A percentile compares a stretch with the other conserved stretches of the same genome.
Conservation (phyloP, 2,888 invertebrate species). For the Kuschelorhynchus macadamiae region DNA sequence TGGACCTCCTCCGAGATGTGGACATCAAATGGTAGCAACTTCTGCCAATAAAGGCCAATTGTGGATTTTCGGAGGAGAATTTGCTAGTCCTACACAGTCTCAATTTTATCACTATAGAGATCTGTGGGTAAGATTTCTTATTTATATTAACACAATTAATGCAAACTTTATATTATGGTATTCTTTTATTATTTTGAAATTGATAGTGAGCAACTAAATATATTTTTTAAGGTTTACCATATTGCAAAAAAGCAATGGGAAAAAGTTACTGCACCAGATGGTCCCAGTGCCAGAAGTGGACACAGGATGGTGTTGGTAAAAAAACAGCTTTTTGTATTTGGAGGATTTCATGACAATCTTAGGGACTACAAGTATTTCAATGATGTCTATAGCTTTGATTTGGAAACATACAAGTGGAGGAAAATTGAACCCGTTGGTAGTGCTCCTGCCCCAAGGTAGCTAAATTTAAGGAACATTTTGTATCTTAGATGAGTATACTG, state of each 20-base stretch:
- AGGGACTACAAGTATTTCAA: conserved; percentile 91
- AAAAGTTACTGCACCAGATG: conserved; percentile 80
- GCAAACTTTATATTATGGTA: neutral
- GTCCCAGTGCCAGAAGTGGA: conserved; percentile 88
- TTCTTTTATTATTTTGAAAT: too few relatives aligned
- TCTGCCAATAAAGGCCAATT: conserved; percentile 81
- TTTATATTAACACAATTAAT: too few relatives aligned
- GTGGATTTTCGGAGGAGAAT: conserved; percentile 93
- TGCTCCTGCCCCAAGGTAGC: conserved; percentile 79
- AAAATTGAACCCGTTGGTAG: conserved; percentile 78
- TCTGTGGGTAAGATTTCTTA: conserved; percentile 74
- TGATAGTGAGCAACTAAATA: neutral
- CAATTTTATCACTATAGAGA: conserved; percentile 96
- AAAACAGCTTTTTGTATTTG: conserved; percentile 87
- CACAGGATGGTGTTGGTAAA: conserved; percentile 89
- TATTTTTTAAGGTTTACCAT: conserved; percentile 74
- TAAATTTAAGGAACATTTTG: too few relatives aligned
- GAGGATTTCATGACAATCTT: conserved; percentile 93
- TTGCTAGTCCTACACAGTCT: conserved; percentile 88
- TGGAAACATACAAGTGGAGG: conserved; percentile 85
- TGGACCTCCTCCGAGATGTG: conserved; percentile 90
- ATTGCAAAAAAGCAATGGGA: conserved; percentile 81
- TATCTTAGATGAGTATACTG: too few relatives aligned
- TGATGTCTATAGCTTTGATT: conserved; percentile 86
- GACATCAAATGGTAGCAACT: conserved; percentile 87